Base-by-base conservation (phyloP, 1,140 invertebrate genomes). In the Neocloeon triangulifer region DNA sequence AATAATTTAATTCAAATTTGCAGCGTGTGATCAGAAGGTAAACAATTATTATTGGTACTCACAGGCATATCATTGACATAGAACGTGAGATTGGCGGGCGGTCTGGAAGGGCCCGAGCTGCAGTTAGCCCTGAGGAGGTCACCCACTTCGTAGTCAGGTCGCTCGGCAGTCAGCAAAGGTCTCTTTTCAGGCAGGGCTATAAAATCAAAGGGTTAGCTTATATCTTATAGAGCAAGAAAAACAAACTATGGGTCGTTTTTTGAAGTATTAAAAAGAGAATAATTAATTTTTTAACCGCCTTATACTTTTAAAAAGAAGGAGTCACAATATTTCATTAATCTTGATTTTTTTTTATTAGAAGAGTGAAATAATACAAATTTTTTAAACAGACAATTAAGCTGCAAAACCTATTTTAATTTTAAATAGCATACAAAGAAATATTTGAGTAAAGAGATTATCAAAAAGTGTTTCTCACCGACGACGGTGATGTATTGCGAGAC, bases 101-200 rank as follows among this genome's bases (percentile, higher is more conserved):
- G 58, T 37, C 49, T 59, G 8, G 58, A 59, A n/a, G 49, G 48
- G 17, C 66, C 61, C n/a, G 72, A 66, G 30, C 64, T 69, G 51
- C 79, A 84, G 48, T 76, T 76, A 20, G 70, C 76, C 42, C 61
- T 52, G 19, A 84, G 55, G 17, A 66, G 51, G 44, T 82, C 75
- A 3, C 74, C 76, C 5, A 69, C 61, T 41, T 73, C 68, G 50
- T 80, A 80, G 43, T 68, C 66, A 35, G 61, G 61, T 37, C 66
- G 62, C 39, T 70, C 70, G 14, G 71, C 66, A 37, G 39, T 33
- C 38, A 59, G 48, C 38, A 44, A 33, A 16, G 55, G 55, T 29
- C 41, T 45, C 25, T 39, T 41, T 33, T 48, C 39, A 20, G 55
- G 55, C 33, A 55, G 26, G 42, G 47, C 56, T 25, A 45, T 45